Base-by-base conservation (phyloP, 2,888 invertebrate genomes). In the Erebia ligea region DNA sequence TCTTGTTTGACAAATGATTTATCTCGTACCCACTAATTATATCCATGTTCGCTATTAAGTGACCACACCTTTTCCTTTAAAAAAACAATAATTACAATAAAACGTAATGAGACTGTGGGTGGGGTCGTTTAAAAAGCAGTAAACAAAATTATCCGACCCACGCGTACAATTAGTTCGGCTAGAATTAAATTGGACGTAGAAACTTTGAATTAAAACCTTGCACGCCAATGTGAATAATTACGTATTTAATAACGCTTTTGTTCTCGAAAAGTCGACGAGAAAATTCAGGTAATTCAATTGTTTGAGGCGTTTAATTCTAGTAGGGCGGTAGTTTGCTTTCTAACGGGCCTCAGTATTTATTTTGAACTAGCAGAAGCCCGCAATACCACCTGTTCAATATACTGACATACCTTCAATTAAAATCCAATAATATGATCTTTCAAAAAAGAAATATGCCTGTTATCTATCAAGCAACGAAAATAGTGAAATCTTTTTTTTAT, bases 241-340 rank as follows among this genome's bases (percentile, higher is more conserved):
- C 92, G 91, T 91, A 91, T 92, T 93, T 93, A 93, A 92, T 93
- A 93, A 92, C 86, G 92, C 92, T 91, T 92, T 93, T 93, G 93
- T 93, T 93, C 92, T 90, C 90, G 82, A 81, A 84, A 81, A 81
- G 81, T 83, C 84, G 86, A 89, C 87, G 88, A 90, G 93, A 89
- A 92, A 92, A 92, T 90, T 89, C 91, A 87, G 88, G 92, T 93
- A 93, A 93, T 92, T 93, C 93, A 93, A 93, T 93, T 93, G 93
- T 92, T 90, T 91, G 89, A 86, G 87, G 86, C 89, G 84, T 91
- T 92, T 90, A 91, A 92, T 90, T 91, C 84, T 86, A 86, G 78
- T 80, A 84, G 85, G 83, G 84, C 86, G 86, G 81, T 81, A 79
- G 86, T 79, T 87, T 86, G 86, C 89, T 91, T 76, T 76, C 75